phyloP scores from a whole-genome alignment of 2,113 vertebrate genomes.

The Nothocercus julius region DNA sequence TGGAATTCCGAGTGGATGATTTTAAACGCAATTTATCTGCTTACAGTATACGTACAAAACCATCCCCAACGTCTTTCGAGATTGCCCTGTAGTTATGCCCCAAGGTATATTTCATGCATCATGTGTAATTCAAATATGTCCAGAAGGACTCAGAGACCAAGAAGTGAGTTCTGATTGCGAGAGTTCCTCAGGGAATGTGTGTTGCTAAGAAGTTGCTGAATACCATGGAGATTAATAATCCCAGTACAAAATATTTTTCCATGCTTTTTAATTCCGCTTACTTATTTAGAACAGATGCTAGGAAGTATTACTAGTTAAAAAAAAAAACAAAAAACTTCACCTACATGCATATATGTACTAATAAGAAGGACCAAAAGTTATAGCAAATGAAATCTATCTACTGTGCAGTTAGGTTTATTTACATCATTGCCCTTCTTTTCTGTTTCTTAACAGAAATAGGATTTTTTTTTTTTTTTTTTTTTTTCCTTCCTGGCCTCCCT shows the following conservation, averaged over 20 bases:
- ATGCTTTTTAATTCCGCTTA: neutral
- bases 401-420: neutral
- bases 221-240: slow-evolving; percentile 61
- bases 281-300: slow-evolving; percentile 59
- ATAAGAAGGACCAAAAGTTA: neutral
- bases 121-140: slow-evolving; percentile 17
- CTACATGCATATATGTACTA: slow-evolving; percentile 22
- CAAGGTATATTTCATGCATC: slow-evolving; percentile 44
- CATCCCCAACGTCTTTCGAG: slow-evolving; percentile 19
- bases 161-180: slow-evolving; percentile 41
- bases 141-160: neutral
- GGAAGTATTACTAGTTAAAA: slow-evolving; percentile 52
- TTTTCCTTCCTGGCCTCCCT: neutral
- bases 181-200: slow-evolving; percentile 36
- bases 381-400: neutral
- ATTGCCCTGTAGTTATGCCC: slow-evolving; percentile 31
- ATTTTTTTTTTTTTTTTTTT: neutral
- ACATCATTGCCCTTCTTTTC: neutral
- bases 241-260: slow-evolving; percentile 45
- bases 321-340: neutral
- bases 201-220: slow-evolving; percentile 39
- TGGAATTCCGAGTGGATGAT: slow-evolving; percentile 46
- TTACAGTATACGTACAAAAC: slow-evolving; percentile 29
- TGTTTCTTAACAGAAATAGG: neutral
- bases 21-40: slow-evolving; percentile 52